A percentile compares a stretch with the other conserved stretches of the same genome.
Evolutionary conservation across 2,888 invertebrate species (phyloP).

Genomic region (Beris chalybata): DNA sequence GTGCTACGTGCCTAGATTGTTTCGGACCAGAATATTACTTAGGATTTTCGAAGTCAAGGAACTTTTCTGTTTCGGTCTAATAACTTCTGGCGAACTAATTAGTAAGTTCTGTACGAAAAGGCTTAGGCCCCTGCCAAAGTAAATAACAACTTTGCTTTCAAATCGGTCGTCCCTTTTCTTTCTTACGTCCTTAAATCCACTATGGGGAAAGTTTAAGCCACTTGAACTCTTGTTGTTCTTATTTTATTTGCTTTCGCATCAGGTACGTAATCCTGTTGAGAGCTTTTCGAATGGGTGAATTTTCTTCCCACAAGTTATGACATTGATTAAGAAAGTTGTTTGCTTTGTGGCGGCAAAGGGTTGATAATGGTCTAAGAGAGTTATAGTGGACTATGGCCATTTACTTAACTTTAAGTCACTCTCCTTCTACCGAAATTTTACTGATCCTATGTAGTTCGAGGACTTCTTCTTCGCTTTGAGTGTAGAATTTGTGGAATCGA

Average conservation of each 20-base stretch:
- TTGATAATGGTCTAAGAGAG: no score
- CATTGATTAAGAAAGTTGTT: no score
- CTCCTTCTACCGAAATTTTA: no score
- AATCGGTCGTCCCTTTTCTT: not conserved
- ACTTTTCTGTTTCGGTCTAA: constrained; percentile 23
- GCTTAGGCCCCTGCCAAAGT: constrained; percentile 26
- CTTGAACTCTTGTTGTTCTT: constrained; percentile 25
- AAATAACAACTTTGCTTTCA: constrained; percentile 27
- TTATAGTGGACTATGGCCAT: no score
- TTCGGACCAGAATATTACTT: no score
- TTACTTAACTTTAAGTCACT: no score
- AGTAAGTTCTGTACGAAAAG: constrained; percentile 31
- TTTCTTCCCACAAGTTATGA: not conserved
- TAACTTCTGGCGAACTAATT: constrained; percentile 29
- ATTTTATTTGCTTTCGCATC: constrained; percentile 24
- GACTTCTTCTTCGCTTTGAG: no score
- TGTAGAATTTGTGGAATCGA: no score
- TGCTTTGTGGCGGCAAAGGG: no score
- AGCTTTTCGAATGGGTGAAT: constrained; percentile 21
- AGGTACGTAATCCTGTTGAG: constrained; percentile 30
- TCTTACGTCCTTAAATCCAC: not conserved
- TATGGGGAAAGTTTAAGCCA: constrained; percentile 24
- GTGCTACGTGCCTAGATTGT: no score
- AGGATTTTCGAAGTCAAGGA: constrained; percentile 13
- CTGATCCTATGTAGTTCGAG: no score